Conservation (phyloP, 1,140 invertebrate genomes). For the Ectropis grisescens region DNA sequence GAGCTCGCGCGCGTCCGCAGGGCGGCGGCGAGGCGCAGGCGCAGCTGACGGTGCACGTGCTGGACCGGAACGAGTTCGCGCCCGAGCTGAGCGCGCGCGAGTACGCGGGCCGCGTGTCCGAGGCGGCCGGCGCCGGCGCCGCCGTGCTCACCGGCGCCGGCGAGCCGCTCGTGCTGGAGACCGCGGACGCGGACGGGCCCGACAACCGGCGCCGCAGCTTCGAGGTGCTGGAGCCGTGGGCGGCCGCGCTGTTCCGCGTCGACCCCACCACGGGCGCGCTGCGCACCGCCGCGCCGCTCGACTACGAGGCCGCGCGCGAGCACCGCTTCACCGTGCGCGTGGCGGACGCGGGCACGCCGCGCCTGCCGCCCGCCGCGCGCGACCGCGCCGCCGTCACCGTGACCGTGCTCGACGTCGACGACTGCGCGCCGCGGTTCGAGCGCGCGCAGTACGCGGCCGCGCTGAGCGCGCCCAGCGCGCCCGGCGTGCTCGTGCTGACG, state of each 20-base stretch:
- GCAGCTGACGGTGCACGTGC: slow-evolving; percentile 81
- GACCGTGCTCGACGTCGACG: slow-evolving; percentile 89
- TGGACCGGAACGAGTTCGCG: slow-evolving; percentile 87
- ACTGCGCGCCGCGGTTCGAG: slow-evolving; percentile 92
- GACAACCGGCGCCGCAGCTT: slow-evolving; percentile 94
- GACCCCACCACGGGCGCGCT: slow-evolving; percentile 82
- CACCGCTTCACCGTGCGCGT: slow-evolving; percentile 94
- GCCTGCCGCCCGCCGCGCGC: slow-evolving; percentile 89
- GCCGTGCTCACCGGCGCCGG: slow-evolving; percentile 90
- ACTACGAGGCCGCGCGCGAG: slow-evolving; percentile 89
- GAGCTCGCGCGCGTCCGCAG: slow-evolving; percentile 90
- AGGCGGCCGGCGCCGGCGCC: slow-evolving; percentile 85
- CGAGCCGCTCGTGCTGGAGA: slow-evolving; percentile 85
- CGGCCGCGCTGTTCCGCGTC: slow-evolving; percentile 66
- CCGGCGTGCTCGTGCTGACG: slow-evolving; percentile 87
- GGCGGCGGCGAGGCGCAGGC: slow-evolving; percentile 69
- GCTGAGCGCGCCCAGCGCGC: slow-evolving; percentile 86
- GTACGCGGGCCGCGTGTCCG: slow-evolving; percentile 84
- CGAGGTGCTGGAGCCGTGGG: slow-evolving; percentile 85
- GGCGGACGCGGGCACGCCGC: slow-evolving; percentile 87
- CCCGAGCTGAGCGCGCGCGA: slow-evolving; percentile 87
- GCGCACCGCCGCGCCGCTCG: slow-evolving; percentile 84
- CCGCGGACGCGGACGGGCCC: slow-evolving; percentile 87
- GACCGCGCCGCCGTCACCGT: slow-evolving; percentile 90
- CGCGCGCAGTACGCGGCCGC: slow-evolving; percentile 74